Evolutionary conservation across 1,140 invertebrate genomes (phyloP).

Genomic region (Dryas iulia): DNA sequence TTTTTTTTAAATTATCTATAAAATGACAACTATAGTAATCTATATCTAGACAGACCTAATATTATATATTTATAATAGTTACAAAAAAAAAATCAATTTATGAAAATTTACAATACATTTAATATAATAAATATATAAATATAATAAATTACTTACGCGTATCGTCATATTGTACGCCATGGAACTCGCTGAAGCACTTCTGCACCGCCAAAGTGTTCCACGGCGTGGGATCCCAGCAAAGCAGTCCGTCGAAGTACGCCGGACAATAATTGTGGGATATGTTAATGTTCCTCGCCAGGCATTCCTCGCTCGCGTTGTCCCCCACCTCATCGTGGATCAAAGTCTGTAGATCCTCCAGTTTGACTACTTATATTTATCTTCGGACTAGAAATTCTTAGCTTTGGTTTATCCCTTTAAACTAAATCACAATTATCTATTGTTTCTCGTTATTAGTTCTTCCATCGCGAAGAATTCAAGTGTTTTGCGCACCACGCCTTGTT

Average conservation of each 20-base stretch:
- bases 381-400: constrained; percentile 47
- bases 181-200: constrained; percentile 88
- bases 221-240: constrained; percentile 89
- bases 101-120: not conserved
- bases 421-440: constrained; percentile 39
- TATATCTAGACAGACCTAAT: no score
- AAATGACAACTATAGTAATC: no score
- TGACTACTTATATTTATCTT: constrained; percentile 39
- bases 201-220: constrained; percentile 83
- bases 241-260: constrained; percentile 84
- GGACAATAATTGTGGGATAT: constrained; percentile 76
- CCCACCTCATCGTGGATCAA: constrained; percentile 46
- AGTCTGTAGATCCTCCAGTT: constrained; percentile 74
- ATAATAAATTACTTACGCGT: constrained; percentile 81
- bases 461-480: constrained; percentile 48
- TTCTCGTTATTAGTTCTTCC: constrained; percentile 41
- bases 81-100: not conserved
- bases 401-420: constrained; percentile 60
- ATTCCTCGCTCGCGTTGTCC: constrained; percentile 61
- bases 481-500: constrained; percentile 42
- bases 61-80: no score
- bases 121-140: not conserved
- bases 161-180: constrained; percentile 88
- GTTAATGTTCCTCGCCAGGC: constrained; percentile 53
- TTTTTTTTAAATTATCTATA: not conserved